phyloP scores from a whole-genome alignment of 1,140 invertebrate genomes.

The Eriosoma lanigerum region DNA sequence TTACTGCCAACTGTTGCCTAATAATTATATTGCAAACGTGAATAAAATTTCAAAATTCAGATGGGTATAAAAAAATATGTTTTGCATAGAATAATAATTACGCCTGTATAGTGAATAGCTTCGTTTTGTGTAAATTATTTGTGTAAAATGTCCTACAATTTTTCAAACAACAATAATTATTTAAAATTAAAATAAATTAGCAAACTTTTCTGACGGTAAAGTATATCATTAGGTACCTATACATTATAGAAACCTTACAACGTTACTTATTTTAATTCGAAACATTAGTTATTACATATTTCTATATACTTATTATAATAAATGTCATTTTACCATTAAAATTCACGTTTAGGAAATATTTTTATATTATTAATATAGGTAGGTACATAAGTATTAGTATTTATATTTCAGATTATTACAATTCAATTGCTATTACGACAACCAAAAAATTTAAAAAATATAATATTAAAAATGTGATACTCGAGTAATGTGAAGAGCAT shows the following conservation, averaged over 20 bases:
- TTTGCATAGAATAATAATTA: constrained; percentile 24
- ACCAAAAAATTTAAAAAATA: background rate
- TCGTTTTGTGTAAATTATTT: constrained; percentile 16
- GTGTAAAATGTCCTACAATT: background rate
- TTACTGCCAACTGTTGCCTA: constrained; percentile 29
- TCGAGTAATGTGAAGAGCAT: background rate
- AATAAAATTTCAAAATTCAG: constrained; percentile 49
- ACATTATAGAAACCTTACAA: too few species aligned
- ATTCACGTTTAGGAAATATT: too few species aligned
- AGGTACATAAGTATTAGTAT: too few species aligned
- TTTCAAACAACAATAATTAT: background rate
- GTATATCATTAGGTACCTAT: background rate
- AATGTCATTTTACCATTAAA: too few species aligned
- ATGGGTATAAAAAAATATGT: constrained; percentile 37
- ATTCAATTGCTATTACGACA: background rate
- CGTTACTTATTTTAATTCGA: too few species aligned
- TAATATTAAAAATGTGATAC: background rate
- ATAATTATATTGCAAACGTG: background rate
- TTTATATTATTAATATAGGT: too few species aligned
- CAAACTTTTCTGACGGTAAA: background rate
- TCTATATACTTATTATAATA: too few species aligned
- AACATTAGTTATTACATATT: too few species aligned
- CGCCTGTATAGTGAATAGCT: constrained; percentile 2
- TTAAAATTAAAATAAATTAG: background rate
- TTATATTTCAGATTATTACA: too few species aligned